Percentiles rank a stretch among this genome's conserved stretches.
These are phyloP conservation scores for Pelodytes ibericus DNA, from an alignment of 2,797 vertebrate genomes.

Conservation along the genomic window DNA sequence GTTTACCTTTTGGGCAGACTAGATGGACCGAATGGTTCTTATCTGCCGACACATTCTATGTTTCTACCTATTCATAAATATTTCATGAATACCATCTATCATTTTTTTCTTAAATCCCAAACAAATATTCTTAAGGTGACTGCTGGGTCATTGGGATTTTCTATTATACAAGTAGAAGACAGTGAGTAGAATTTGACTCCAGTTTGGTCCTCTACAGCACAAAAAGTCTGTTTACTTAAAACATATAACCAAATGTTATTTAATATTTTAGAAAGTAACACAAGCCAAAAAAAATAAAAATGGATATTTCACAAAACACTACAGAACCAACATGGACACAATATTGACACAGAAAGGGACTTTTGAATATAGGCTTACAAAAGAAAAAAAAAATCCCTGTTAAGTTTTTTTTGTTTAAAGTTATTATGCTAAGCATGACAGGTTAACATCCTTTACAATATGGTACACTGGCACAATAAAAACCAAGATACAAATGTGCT, in stretches of 20 bases:
- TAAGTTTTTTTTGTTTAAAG: slow-evolving; percentile 84
- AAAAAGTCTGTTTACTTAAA: slow-evolving; percentile 76
- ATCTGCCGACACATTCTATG: too few species aligned
- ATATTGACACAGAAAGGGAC: slow-evolving; percentile 95
- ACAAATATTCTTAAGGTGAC: too few species aligned
- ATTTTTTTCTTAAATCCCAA: too few species aligned
- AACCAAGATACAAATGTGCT: slow-evolving; percentile 95
- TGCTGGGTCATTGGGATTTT: too few species aligned
- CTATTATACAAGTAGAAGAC: too few species aligned
- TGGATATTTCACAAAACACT: slow-evolving; percentile 94
- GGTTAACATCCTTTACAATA: slow-evolving; percentile 98
- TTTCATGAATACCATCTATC: too few species aligned
- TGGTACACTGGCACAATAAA: slow-evolving; percentile 94
- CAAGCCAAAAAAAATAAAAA: slow-evolving; percentile 80
- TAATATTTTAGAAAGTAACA: slow-evolving; percentile 99
- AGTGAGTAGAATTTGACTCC: not conserved
- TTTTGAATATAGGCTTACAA: slow-evolving; percentile 97
- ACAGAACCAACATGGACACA: slow-evolving; percentile 96
- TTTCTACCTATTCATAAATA: too few species aligned
- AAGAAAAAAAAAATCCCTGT: slow-evolving; percentile 82
- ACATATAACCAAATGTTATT: slow-evolving; percentile 96
- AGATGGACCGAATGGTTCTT: too few species aligned
- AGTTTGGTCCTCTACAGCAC: slow-evolving; percentile 36
- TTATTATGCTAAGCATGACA: slow-evolving; percentile 98
- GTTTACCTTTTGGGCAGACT: too few species aligned